Conservation (phyloP, 2,113 vertebrate genomes). For the Proterorhinus semilunaris region DNA sequence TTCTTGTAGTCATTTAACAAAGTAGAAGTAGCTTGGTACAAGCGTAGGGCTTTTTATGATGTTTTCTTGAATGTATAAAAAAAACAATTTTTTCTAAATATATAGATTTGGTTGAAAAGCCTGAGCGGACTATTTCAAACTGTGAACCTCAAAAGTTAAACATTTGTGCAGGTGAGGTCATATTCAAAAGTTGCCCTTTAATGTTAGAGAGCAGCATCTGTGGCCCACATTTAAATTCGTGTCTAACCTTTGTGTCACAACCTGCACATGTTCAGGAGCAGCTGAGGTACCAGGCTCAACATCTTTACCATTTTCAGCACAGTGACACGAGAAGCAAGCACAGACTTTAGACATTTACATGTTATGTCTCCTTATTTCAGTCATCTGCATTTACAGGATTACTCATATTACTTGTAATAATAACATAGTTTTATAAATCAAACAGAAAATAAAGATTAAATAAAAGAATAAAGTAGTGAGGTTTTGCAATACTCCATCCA, state of each 20-base stretch:
- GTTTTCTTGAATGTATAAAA: too few relatives aligned
- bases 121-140: constrained; percentile 22
- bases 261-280: constrained; percentile 17
- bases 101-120: too few relatives aligned
- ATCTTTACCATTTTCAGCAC: constrained; percentile 18
- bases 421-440: too few relatives aligned
- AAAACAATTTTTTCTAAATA: too few relatives aligned
- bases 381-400: not conserved
- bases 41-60: too few relatives aligned
- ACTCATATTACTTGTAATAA: not conserved
- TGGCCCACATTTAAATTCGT: constrained; percentile 42
- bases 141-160: constrained; percentile 19
- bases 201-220: constrained; percentile 28
- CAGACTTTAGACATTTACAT: not conserved
- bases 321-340: constrained; percentile 5
- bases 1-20: not conserved
- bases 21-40: too few relatives aligned
- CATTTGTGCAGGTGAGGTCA: constrained; percentile 38
- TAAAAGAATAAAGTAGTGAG: not conserved
- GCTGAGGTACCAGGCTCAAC: constrained; percentile 11
- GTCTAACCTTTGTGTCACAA: constrained; percentile 45
- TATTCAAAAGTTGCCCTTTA: constrained; percentile 56
- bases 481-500: constrained; percentile 13
- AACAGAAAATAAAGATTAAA: too few relatives aligned
- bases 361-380: constrained; percentile 20